Conservation (phyloP, 2,797 vertebrate genomes). For the Prunella strophiata region DNA sequence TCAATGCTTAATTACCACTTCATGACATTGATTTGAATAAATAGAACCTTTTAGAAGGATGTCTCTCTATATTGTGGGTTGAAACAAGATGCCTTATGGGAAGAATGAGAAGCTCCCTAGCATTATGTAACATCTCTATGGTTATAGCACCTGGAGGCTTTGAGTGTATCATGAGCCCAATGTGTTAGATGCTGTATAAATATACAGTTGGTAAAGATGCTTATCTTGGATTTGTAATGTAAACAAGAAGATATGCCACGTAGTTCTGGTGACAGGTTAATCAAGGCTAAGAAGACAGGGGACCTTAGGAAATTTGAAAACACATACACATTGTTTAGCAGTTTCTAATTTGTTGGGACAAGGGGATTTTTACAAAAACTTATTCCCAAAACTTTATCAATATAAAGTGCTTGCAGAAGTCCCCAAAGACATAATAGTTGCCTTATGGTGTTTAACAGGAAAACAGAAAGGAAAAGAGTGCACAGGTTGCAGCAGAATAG, state of each 20-base stretch:
- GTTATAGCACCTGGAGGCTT: slow-evolving; percentile 2
- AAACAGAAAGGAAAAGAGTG: neutral
- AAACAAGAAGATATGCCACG: neutral
- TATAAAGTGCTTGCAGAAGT: neutral
- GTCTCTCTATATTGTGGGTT: neutral
- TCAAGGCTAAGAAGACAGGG: neutral
- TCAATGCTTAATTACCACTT: slow-evolving; percentile 44
- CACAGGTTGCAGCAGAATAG: neutral
- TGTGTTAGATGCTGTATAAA: neutral
- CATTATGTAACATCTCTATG: neutral
- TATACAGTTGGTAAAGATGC: neutral
- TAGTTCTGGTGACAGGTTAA: neutral
- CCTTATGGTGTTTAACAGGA: neutral
- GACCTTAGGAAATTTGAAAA: neutral
- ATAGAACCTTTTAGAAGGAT: neutral
- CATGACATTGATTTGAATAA: slow-evolving; percentile 26
- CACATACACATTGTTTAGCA: neutral
- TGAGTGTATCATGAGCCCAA: neutral
- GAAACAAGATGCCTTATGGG: neutral
- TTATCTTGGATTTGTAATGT: slow-evolving; percentile 30
- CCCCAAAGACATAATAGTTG: neutral
- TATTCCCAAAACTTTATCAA: neutral
- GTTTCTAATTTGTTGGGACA: neutral
- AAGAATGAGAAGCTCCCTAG: neutral
- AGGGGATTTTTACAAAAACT: neutral